phyloP scores from a whole-genome alignment of 2,113 vertebrate species.

The Brachionichthys hirsutus region DNA sequence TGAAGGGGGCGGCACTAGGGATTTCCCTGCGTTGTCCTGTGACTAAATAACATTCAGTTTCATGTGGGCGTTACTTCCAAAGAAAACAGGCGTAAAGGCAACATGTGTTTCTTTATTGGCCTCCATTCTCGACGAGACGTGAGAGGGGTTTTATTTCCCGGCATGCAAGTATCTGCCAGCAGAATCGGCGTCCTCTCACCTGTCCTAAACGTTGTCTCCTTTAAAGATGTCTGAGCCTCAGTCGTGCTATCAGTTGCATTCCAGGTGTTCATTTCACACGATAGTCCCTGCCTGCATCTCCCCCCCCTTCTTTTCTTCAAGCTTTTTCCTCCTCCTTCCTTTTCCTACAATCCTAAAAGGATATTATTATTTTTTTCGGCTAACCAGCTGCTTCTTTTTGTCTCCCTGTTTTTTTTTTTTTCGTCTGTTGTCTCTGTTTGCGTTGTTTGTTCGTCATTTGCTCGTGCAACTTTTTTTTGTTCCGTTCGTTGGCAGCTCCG shows the following conservation, averaged over 20 bases:
- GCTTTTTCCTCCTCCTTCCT: conserved; percentile 7
- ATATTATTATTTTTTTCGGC: no score
- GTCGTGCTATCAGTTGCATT: conserved; percentile 41
- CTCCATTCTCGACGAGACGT: conserved; percentile 10
- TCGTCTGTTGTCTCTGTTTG: conserved; percentile 28
- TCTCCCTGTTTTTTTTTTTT: conserved; percentile 13
- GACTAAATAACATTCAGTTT: background rate
- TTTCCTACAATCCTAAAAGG: conserved; percentile 30
- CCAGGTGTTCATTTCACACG: conserved; percentile 57
- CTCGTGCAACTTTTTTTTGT: background rate
- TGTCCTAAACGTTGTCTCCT: conserved; percentile 14
- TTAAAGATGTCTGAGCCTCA: conserved; percentile 55
- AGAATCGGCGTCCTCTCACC: conserved; percentile 2
- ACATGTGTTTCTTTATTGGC: conserved; percentile 14
- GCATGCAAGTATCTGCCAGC: background rate
- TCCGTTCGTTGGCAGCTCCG: conserved; percentile 77
- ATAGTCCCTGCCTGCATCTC: conserved; percentile 34
- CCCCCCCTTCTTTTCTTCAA: conserved; percentile 14
- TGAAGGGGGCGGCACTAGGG: background rate
- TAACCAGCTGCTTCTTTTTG: conserved; percentile 43
- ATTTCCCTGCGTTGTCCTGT: background rate
- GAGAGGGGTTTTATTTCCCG: conserved; percentile 19
- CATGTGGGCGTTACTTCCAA: background rate
- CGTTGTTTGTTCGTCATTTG: conserved; percentile 3
- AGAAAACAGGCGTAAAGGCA: background rate